phyloP scores from a whole-genome alignment of 1,140 invertebrate species.

The Ruditapes philippinarum region DNA sequence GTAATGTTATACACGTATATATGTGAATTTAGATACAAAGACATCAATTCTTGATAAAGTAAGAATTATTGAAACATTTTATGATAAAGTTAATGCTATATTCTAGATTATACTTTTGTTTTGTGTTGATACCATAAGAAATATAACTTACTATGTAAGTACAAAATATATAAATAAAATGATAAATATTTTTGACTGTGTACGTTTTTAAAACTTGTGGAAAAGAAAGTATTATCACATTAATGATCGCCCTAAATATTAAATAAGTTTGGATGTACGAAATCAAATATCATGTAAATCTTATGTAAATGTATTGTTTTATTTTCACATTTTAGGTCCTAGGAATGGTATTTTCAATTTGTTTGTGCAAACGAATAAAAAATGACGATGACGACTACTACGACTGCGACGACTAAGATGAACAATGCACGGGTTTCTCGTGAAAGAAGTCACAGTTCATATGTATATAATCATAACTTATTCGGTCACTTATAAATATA shows the following conservation, averaged over 20 bases:
- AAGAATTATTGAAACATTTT: too few relatives aligned
- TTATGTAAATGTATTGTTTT: not conserved
- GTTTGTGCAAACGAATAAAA: slow-evolving; percentile 76
- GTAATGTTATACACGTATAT: too few relatives aligned
- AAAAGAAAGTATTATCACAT: not conserved
- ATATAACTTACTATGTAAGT: not conserved
- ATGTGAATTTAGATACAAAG: too few relatives aligned
- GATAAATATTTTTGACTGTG: not conserved
- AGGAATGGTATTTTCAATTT: slow-evolving; percentile 78
- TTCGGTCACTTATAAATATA: too few relatives aligned
- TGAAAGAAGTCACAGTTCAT: too few relatives aligned
- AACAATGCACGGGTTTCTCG: too few relatives aligned
- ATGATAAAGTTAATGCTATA: too few relatives aligned
- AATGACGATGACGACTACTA: slow-evolving; percentile 69
- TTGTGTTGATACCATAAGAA: too few relatives aligned
- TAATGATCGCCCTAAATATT: too few relatives aligned
- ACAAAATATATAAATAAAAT: not conserved
- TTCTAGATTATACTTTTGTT: too few relatives aligned
- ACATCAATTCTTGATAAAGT: too few relatives aligned
- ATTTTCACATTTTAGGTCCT: slow-evolving; percentile 70
- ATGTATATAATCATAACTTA: too few relatives aligned
- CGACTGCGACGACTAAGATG: slow-evolving; percentile 49
- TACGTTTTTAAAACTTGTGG: not conserved
- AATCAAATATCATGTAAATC: not conserved
- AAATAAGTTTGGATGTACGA: not conserved